phyloP scores from a whole-genome alignment of 2,113 vertebrate species.

The Megaceryle torquata region DNA sequence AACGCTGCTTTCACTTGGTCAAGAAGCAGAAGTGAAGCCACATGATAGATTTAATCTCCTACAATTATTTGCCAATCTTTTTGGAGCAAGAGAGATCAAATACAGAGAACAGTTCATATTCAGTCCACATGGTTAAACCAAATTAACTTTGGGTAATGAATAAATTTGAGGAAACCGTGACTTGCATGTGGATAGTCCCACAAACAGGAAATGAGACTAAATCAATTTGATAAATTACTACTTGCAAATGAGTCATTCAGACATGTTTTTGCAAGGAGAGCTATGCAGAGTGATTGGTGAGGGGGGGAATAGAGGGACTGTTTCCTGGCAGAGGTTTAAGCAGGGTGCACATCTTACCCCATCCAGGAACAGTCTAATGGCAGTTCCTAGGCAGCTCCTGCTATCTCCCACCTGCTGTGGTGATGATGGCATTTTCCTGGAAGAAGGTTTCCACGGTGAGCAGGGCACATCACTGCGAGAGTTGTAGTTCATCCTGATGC shows the following conservation, averaged over 20 bases:
- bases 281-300: neutral
- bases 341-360: neutral
- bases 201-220: slow-evolving; percentile 42
- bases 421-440: neutral
- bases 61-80: neutral
- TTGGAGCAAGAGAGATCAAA: neutral
- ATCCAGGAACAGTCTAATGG: neutral
- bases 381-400: neutral
- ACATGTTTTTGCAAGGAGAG: neutral
- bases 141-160: slow-evolving; percentile 22
- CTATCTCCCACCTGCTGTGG: neutral
- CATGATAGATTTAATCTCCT: neutral
- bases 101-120: neutral
- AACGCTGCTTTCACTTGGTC: neutral
- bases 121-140: neutral
- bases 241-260: neutral
- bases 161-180: slow-evolving; percentile 8
- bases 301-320: neutral
- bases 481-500: neutral
- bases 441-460: neutral
- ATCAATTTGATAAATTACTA: slow-evolving; percentile 40
- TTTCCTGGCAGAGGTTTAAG: neutral
- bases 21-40: neutral
- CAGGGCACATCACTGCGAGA: neutral
- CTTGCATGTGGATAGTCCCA: neutral